Percentiles rank a stretch among this genome's conserved stretches.
Evolutionary conservation across 2,888 invertebrate species (phyloP).

Genomic region (Crioceris asparagi): DNA sequence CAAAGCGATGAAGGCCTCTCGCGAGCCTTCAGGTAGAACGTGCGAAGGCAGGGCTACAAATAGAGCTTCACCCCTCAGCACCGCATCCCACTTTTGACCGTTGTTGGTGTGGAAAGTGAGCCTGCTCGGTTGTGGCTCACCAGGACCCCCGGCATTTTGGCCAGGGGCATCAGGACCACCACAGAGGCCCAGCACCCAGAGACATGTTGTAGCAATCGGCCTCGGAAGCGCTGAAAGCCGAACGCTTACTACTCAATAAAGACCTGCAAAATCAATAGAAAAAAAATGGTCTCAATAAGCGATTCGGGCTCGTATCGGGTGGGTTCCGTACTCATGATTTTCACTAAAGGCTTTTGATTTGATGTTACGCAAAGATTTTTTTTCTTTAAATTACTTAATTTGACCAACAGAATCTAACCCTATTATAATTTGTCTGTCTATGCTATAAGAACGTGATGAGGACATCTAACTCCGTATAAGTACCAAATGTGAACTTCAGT

Average conservation of each 20-base stretch:
- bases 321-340: too few relatives aligned
- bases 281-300: background rate
- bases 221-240: slow-evolving; percentile 59
- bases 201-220: slow-evolving; percentile 70
- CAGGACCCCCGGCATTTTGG: too few relatives aligned
- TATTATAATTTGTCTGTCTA: too few relatives aligned
- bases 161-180: slow-evolving; percentile 99
- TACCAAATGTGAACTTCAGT: too few relatives aligned
- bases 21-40: slow-evolving; percentile 82
- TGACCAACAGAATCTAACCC: too few relatives aligned
- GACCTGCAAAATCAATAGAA: slow-evolving; percentile 15
- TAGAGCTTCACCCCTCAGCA: slow-evolving; percentile 57
- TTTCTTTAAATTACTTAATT: too few relatives aligned
- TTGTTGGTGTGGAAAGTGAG: slow-evolving; percentile 39
- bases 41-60: slow-evolving; percentile 84
- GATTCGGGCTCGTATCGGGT: too few relatives aligned
- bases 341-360: too few relatives aligned
- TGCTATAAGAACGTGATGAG: too few relatives aligned
- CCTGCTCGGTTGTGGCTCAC: slow-evolving; percentile 39
- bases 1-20: slow-evolving; percentile 88
- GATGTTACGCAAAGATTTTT: too few relatives aligned
- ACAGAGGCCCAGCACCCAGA: slow-evolving; percentile 99
- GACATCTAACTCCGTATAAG: too few relatives aligned
- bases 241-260: slow-evolving; percentile 44
- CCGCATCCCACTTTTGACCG: slow-evolving; percentile 38